phyloP scores from a whole-genome alignment of 2,797 vertebrate genomes.

The Silurus aristotelis region DNA sequence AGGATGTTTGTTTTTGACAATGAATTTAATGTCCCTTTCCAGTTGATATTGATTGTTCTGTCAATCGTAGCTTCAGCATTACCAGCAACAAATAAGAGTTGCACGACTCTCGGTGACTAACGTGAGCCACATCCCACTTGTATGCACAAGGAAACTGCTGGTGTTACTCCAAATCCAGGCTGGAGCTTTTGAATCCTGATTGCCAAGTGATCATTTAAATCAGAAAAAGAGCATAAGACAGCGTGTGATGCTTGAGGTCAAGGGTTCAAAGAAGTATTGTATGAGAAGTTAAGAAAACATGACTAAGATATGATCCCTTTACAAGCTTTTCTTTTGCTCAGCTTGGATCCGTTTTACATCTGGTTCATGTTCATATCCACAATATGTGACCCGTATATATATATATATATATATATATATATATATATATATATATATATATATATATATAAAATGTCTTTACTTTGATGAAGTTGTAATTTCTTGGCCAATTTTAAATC shows the following conservation, averaged over 20 bases:
- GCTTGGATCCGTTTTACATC: not conserved
- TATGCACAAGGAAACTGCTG: not conserved
- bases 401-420: no score
- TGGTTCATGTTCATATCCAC: not conserved
- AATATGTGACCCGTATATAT: not conserved
- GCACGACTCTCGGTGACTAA: not conserved
- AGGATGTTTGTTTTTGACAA: not conserved
- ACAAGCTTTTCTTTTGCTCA: not conserved
- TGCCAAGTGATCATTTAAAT: not conserved
- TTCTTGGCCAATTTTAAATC: not conserved
- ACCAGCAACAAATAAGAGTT: not conserved
- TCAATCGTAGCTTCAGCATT: not conserved
- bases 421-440: no score
- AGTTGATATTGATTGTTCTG: not conserved
- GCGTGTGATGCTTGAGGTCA: not conserved
- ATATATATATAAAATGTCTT: not conserved
- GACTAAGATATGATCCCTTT: not conserved
- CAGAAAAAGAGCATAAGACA: not conserved
- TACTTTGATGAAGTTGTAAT: not conserved
- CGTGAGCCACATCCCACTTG: not conserved
- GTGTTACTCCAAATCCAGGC: slow-evolving; percentile 13
- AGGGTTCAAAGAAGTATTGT: not conserved
- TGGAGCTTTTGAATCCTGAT: not conserved
- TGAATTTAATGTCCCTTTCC: slow-evolving; percentile 16
- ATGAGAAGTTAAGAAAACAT: not conserved